A percentile compares a stretch with the other conserved stretches of the same genome.
phyloP scores from a whole-genome alignment of 2,888 invertebrate species.

The Furcula furcula region DNA sequence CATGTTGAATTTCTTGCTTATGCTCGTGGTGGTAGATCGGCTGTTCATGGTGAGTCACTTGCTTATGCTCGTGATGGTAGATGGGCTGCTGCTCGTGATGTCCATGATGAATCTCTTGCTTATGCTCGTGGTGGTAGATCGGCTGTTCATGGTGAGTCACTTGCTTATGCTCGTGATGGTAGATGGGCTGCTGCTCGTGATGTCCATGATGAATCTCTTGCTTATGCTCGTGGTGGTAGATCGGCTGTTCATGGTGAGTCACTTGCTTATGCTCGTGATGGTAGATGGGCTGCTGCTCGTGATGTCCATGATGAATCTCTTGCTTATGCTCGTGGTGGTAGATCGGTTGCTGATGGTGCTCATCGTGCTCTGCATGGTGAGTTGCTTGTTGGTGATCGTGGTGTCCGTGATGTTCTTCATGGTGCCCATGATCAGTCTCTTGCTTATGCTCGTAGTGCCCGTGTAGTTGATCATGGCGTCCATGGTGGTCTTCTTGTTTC shows the following conservation, averaged over 20 bases:
- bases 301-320: constrained; percentile 7
- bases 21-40: constrained; percentile 39
- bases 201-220: constrained; percentile 12
- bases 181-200: too few species aligned
- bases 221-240: constrained; percentile 36
- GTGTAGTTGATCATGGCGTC: constrained; percentile 6
- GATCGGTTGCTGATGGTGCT: too few species aligned
- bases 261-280: constrained; percentile 13
- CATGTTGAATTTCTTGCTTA: constrained; percentile 15
- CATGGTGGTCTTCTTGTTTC: constrained; percentile 8
- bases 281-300: constrained; percentile 7
- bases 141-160: constrained; percentile 4
- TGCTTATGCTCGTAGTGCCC: constrained; percentile 5
- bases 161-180: constrained; percentile 13
- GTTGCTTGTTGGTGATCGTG: too few species aligned
- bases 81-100: constrained; percentile 1
- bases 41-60: constrained; percentile 44
- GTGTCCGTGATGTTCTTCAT: constrained; percentile 7
- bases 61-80: constrained; percentile 4
- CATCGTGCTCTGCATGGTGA: too few species aligned
- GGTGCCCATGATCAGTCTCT: constrained; percentile 7
- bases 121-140: constrained; percentile 1
- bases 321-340: constrained; percentile 7
- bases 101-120: constrained; percentile 11
- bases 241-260: constrained; percentile 44